phyloP scores from a whole-genome alignment of 2,113 vertebrate species.

The Chauna torquata region DNA sequence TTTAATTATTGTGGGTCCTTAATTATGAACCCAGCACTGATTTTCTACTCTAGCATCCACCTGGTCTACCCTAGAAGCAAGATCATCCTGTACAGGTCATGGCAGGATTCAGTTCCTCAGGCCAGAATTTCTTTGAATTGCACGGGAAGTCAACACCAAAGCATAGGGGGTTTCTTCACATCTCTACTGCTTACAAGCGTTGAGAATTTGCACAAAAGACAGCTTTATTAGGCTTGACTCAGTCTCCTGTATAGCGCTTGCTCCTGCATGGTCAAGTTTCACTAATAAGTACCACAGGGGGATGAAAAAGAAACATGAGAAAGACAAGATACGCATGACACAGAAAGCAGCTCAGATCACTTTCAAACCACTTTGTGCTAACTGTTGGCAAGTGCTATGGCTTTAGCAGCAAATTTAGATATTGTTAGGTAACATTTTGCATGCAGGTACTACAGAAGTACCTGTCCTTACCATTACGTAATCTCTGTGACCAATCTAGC shows the following conservation, averaged over 20 bases:
- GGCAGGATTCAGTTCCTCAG: background rate
- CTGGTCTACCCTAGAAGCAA: background rate
- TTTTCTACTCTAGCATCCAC: background rate
- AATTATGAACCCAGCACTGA: background rate
- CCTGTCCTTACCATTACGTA: background rate
- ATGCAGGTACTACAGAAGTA: background rate
- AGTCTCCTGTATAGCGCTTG: background rate
- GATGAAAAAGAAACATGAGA: background rate
- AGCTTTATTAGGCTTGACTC: background rate
- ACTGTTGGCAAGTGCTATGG: background rate
- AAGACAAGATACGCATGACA: background rate
- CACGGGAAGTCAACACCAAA: background rate
- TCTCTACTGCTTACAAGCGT: background rate
- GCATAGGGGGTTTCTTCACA: background rate
- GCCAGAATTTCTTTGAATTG: background rate
- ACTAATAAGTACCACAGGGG: background rate
- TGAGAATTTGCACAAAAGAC: background rate
- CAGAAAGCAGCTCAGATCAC: background rate
- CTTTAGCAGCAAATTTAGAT: background rate
- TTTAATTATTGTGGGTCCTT: background rate
- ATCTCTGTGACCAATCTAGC: background rate
- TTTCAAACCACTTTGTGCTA: background rate
- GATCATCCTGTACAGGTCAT: background rate
- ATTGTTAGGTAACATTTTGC: background rate
- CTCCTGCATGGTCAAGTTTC: background rate